Evolutionary conservation across 2,797 vertebrate species (phyloP).

Genomic region (Petrocephalus sullivani): DNA sequence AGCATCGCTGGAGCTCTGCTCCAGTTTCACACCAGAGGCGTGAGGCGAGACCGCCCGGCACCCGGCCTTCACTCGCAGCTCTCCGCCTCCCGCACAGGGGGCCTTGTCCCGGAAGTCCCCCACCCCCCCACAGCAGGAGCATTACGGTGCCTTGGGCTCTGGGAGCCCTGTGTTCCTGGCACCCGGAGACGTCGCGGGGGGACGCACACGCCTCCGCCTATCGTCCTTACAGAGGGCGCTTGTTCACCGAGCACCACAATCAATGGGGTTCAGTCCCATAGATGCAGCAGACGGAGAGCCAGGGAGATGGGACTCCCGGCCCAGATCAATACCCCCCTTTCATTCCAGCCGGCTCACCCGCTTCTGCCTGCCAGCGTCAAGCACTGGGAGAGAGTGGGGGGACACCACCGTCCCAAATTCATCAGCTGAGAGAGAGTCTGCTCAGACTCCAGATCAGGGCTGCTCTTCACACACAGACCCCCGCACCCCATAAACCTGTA

Average conservation of each 20-base stretch:
- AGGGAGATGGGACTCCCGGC: conserved; percentile 55
- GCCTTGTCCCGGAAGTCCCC: neutral
- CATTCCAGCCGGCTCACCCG: conserved; percentile 44
- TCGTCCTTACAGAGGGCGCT: conserved; percentile 29
- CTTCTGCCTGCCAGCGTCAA: conserved; percentile 54
- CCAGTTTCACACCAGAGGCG: neutral
- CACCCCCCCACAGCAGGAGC: neutral
- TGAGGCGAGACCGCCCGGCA: neutral
- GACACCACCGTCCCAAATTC: conserved; percentile 45
- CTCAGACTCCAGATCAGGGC: conserved; percentile 50
- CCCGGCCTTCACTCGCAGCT: neutral
- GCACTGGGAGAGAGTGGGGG: conserved; percentile 48
- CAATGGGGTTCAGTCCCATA: conserved; percentile 63
- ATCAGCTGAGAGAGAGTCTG: conserved; percentile 48
- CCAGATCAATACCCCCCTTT: conserved; percentile 66
- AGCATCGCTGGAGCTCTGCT: neutral
- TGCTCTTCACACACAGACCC: neutral
- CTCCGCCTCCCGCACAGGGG: neutral
- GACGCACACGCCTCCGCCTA: neutral
- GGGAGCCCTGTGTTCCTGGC: neutral
- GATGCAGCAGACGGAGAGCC: conserved; percentile 67
- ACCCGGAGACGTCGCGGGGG: neutral
- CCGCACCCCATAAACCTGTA: neutral
- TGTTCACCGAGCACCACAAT: conserved; percentile 48
- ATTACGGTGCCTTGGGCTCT: neutral